These are phyloP conservation scores for Anolis apletophallus DNA, from an alignment of 2,797 vertebrate genomes.

Conservation along the genomic window DNA sequence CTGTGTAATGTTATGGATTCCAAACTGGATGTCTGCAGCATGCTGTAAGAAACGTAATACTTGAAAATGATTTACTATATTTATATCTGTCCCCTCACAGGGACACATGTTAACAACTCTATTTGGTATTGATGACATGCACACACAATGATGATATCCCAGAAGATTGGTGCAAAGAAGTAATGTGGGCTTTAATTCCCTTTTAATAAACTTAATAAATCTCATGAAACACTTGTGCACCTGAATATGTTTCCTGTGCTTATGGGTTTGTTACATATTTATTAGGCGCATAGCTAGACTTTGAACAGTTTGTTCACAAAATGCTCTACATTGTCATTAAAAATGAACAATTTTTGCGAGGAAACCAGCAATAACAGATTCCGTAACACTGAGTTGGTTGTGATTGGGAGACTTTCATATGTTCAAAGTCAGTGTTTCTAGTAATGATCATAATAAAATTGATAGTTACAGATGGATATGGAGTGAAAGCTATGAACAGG, in stretches of 20 bases:
- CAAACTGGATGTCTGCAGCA: constrained; percentile 44
- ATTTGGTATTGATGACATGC: constrained; percentile 33
- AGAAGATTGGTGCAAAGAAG: constrained; percentile 34
- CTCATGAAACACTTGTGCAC: constrained; percentile 9
- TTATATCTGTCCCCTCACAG: constrained; percentile 33
- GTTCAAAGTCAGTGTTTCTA: constrained; percentile 1
- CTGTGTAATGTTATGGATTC: constrained; percentile 52
- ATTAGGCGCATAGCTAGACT: not conserved
- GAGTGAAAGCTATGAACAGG: constrained; percentile 8
- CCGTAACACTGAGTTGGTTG: not conserved
- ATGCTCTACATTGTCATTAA: not conserved
- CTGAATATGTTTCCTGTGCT: not conserved
- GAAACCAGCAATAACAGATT: not conserved
- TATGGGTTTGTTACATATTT: constrained; percentile 17
- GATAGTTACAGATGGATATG: not conserved
- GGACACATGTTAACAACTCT: constrained; percentile 20
- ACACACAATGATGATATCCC: constrained; percentile 20
- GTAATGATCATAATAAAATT: constrained; percentile 25
- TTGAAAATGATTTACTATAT: constrained; percentile 44
- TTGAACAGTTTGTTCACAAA: constrained; percentile 11
- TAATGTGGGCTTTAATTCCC: constrained; percentile 26
- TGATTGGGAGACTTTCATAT: not conserved
- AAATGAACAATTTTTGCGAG: constrained; percentile 1
- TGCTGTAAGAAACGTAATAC: constrained; percentile 41
- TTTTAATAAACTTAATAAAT: constrained; percentile 55